Percentiles rank a stretch among this genome's conserved stretches.
phyloP scores from a whole-genome alignment of 2,888 invertebrate species.

The Cerastoderma edule region DNA sequence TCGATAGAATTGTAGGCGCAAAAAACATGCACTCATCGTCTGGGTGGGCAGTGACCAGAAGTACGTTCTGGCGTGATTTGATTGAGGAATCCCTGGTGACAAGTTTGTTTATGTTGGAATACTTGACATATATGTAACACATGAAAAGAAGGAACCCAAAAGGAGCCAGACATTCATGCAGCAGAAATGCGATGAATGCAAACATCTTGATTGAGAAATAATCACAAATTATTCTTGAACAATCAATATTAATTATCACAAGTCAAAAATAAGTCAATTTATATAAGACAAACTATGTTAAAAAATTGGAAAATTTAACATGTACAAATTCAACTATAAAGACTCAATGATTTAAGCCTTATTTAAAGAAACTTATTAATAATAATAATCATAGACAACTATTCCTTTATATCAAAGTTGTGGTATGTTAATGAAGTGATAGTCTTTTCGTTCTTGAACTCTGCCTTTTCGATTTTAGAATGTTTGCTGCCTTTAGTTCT shows the following conservation, averaged over 20 bases:
- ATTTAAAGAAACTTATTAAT: neutral
- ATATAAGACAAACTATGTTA: neutral
- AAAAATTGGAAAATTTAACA: too few species aligned
- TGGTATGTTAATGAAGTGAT: constrained; percentile 54
- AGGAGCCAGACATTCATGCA: constrained; percentile 30
- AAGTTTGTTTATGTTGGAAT: constrained; percentile 37
- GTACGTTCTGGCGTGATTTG: constrained; percentile 84
- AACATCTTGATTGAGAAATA: constrained; percentile 6
- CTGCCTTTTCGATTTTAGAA: constrained; percentile 79
- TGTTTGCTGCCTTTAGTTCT: constrained; percentile 79
- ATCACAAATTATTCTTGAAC: too few species aligned
- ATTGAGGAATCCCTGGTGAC: constrained; percentile 22
- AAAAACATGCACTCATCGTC: constrained; percentile 99
- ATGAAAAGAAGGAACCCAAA: constrained; percentile 30
- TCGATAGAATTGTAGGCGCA: constrained; percentile 87
- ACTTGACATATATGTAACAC: constrained; percentile 47
- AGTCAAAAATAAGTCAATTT: neutral
- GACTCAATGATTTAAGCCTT: too few species aligned
- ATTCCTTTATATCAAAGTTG: constrained; percentile 54
- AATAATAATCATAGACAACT: neutral
- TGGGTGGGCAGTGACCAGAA: constrained; percentile 96
- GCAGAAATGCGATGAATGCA: constrained; percentile 4
- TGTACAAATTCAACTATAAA: too few species aligned
- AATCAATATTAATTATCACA: neutral
- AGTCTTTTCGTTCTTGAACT: constrained; percentile 71